Percentiles rank a stretch among this genome's conserved stretches.
Evolutionary conservation across 2,888 invertebrate genomes (phyloP).

Genomic region (Xestobium rufovillosum): DNA sequence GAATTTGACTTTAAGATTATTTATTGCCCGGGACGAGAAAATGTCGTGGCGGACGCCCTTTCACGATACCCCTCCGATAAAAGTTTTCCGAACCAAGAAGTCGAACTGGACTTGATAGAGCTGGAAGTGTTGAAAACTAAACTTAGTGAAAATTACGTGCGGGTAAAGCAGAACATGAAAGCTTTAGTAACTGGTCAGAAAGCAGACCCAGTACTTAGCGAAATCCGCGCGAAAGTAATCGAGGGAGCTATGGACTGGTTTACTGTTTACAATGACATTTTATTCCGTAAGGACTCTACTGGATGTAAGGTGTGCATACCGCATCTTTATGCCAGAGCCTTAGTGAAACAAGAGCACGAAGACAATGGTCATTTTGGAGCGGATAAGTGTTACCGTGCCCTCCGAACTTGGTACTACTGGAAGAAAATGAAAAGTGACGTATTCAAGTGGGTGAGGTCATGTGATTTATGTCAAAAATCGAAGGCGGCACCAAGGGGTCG

Average conservation of each 20-base stretch:
- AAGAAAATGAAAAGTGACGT: slow-evolving; percentile 7
- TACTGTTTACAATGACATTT: background rate
- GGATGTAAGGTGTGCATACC: slow-evolving; percentile 8
- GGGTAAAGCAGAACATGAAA: too few species aligned
- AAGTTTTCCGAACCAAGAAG: too few species aligned
- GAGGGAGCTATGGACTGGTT: background rate
- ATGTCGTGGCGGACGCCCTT: slow-evolving; percentile 10
- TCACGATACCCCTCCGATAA: too few species aligned
- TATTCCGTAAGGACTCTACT: background rate
- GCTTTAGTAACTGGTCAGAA: too few species aligned
- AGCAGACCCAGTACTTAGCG: too few species aligned
- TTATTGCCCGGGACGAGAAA: slow-evolving; percentile 12
- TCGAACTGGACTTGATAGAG: too few species aligned
- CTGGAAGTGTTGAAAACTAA: too few species aligned
- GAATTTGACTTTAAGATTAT: slow-evolving; percentile 10
- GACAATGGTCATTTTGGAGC: slow-evolving; percentile 14
- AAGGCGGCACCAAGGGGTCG: background rate
- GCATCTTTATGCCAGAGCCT: background rate
- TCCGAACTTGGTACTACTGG: slow-evolving; percentile 10
- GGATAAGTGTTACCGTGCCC: too few species aligned
- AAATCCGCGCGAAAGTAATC: too few species aligned
- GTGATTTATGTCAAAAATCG: slow-evolving; percentile 10
- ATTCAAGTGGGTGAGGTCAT: slow-evolving; percentile 1
- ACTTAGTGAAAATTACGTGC: too few species aligned
- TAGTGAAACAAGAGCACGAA: slow-evolving; percentile 9